These are phyloP conservation scores for Eulemur albifrons DNA, from an alignment of 2,797 vertebrate genomes.

Conservation along the genomic window DNA sequence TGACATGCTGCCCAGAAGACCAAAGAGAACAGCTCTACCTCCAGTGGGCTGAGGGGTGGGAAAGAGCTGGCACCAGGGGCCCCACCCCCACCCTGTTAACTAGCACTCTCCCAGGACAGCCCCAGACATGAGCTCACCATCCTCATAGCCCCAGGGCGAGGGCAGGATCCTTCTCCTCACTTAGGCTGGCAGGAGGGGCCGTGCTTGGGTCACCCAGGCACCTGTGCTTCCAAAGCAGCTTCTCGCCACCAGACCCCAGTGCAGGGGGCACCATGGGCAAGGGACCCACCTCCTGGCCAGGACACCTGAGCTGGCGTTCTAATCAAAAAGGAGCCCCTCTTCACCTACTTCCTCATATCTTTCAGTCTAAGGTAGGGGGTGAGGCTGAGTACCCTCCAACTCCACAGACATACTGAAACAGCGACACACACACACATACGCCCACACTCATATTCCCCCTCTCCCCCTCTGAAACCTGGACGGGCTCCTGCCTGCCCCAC, in stretches of 20 bases:
- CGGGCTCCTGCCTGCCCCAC: conserved; percentile 64
- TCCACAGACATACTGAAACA: neutral
- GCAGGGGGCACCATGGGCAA: neutral
- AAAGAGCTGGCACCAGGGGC: conserved; percentile 1
- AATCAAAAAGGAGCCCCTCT: neutral
- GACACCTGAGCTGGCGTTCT: neutral
- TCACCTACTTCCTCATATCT: neutral
- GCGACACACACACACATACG: neutral
- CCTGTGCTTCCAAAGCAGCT: neutral
- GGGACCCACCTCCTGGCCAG: neutral
- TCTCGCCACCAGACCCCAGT: neutral
- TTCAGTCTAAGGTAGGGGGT: neutral
- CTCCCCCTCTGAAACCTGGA: conserved; percentile 64
- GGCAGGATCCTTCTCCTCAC: conserved; percentile 27
- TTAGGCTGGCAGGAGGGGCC: neutral
- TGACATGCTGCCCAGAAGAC: neutral
- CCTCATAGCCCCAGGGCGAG: conserved; percentile 35
- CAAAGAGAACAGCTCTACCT: neutral
- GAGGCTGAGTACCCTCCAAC: neutral
- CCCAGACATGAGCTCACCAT: conserved; percentile 76
- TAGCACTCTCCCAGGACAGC: conserved; percentile 55
- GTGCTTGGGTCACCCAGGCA: neutral
- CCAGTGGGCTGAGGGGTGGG: neutral
- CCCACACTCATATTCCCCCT: neutral
- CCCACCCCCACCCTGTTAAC: conserved; percentile 3